Percentiles rank a stretch among this genome's conserved stretches.
Evolutionary conservation across 2,797 vertebrate species (phyloP).

Genomic region (Pseudomugil gertrudae): DNA sequence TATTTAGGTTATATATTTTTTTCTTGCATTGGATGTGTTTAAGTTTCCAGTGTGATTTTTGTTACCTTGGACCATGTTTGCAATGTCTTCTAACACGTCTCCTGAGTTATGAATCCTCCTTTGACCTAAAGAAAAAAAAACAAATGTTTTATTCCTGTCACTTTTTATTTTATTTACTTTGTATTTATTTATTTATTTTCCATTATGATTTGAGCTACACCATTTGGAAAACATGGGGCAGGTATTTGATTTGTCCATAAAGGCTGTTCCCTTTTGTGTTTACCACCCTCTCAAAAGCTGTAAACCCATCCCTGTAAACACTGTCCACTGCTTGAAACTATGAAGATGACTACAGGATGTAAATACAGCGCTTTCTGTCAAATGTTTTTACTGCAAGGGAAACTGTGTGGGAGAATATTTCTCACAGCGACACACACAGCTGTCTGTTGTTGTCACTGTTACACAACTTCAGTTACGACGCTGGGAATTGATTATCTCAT

Average conservation of each 20-base stretch:
- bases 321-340: slow-evolving; percentile 13
- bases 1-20: neutral
- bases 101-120: neutral
- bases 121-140: neutral
- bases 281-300: slow-evolving; percentile 1
- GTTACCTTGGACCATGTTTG: neutral
- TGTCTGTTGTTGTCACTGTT: slow-evolving; percentile 7
- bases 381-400: slow-evolving; percentile 13
- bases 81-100: neutral
- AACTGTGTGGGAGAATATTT: slow-evolving; percentile 15
- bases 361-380: slow-evolving; percentile 28
- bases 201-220: slow-evolving; percentile 23
- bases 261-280: slow-evolving; percentile 27
- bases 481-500: slow-evolving; percentile 9
- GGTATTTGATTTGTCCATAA: slow-evolving; percentile 36
- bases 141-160: too few species aligned
- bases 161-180: too few species aligned
- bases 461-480: slow-evolving; percentile 6
- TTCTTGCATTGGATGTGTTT: neutral
- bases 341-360: slow-evolving; percentile 20
- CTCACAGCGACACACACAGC: neutral
- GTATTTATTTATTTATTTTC: neutral
- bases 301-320: slow-evolving; percentile 16
- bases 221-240: slow-evolving; percentile 30
- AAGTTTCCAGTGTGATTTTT: neutral